phyloP scores from a whole-genome alignment of 2,113 vertebrate genomes.

The Phylloscopus whistleri region DNA sequence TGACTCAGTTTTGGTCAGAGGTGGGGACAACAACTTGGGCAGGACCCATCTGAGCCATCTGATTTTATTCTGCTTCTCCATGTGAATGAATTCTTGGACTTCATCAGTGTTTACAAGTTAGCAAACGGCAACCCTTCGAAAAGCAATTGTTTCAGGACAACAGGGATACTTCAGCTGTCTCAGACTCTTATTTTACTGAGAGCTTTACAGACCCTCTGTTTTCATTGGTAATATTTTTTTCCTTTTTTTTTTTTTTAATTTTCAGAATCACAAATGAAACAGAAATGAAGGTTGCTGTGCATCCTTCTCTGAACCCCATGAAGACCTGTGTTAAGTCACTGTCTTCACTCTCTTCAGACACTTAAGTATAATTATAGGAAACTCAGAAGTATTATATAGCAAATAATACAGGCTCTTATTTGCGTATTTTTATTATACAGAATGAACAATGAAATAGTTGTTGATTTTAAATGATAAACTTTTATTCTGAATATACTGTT shows the following conservation, averaged over 20 bases:
- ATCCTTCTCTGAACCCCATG: background rate
- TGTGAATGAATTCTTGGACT: background rate
- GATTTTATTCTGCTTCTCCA: background rate
- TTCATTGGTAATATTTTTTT: background rate
- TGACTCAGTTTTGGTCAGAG: background rate
- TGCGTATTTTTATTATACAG: background rate
- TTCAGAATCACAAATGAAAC: background rate
- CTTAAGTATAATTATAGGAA: background rate
- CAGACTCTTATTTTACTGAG: background rate
- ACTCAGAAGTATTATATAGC: background rate
- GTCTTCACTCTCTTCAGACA: background rate
- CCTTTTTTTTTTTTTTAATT: background rate
- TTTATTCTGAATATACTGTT: conserved; percentile 99
- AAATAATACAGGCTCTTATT: background rate
- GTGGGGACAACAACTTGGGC: background rate
- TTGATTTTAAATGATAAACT: conserved; percentile 89
- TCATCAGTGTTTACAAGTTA: background rate
- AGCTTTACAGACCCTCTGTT: background rate
- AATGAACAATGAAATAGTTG: background rate
- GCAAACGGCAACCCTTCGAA: background rate
- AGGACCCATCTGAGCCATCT: background rate
- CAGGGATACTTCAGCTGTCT: background rate
- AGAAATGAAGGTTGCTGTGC: background rate
- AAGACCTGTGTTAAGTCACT: background rate
- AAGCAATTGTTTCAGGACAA: background rate